Percentiles rank a stretch among this genome's conserved stretches.
Conservation (phyloP, 2,888 invertebrate genomes). For the Allolobophora icterica region DNA sequence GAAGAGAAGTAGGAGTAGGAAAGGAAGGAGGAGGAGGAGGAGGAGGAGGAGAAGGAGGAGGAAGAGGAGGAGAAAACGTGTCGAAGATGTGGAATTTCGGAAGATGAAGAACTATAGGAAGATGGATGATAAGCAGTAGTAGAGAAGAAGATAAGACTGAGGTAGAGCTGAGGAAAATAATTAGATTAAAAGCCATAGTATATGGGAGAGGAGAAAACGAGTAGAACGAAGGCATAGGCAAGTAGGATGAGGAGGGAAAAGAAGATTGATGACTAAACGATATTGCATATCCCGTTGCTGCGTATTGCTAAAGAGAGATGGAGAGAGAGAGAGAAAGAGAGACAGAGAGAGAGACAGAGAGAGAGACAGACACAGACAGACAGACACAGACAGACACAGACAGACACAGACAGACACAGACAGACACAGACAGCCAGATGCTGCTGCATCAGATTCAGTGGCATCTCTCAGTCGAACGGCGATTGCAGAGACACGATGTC, state of each 20-base stretch:
- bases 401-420: too few relatives aligned
- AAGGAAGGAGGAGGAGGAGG: not conserved
- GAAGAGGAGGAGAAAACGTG: not conserved
- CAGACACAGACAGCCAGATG: not conserved
- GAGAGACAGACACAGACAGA: too few relatives aligned
- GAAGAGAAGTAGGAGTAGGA: constrained; percentile 2
- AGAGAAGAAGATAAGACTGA: not conserved
- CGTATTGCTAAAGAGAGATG: not conserved
- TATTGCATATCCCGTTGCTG: not conserved
- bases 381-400: not conserved
- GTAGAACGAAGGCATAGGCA: not conserved
- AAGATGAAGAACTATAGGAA: not conserved
- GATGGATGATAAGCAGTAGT: not conserved
- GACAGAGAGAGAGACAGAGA: too few relatives aligned
- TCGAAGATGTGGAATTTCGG: not conserved
- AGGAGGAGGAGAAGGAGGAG: not conserved
- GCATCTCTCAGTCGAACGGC: not conserved
- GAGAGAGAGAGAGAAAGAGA: too few relatives aligned
- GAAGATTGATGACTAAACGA: not conserved
- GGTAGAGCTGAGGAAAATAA: not conserved
- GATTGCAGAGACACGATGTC: not conserved
- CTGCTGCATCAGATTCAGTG: not conserved
- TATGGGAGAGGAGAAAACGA: not conserved
- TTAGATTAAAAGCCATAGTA: not conserved
- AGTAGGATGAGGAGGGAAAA: not conserved